phyloP scores from a whole-genome alignment of 2,113 vertebrate species.

The Anguilla rostrata region DNA sequence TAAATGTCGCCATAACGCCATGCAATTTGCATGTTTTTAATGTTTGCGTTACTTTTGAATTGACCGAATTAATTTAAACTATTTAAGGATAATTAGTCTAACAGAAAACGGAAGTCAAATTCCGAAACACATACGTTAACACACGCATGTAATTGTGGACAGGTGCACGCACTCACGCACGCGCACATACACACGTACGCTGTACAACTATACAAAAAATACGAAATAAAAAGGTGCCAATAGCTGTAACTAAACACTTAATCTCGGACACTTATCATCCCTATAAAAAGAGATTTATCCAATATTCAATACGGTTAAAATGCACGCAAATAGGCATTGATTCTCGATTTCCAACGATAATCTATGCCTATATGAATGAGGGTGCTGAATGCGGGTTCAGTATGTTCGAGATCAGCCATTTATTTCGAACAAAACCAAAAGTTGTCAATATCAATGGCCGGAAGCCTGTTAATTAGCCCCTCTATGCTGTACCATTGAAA shows the following conservation, averaged over 20 bases:
- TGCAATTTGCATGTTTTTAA: neutral
- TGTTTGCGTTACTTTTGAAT: neutral
- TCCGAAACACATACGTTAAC: neutral
- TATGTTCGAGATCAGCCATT: too few relatives aligned
- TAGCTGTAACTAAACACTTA: neutral
- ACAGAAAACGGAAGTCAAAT: neutral
- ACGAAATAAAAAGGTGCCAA: neutral
- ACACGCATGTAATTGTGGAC: slow-evolving; percentile 34
- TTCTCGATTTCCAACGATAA: too few relatives aligned
- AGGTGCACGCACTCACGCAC: slow-evolving; percentile 33
- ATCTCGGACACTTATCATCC: neutral
- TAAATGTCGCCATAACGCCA: neutral
- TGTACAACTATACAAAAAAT: neutral
- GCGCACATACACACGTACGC: neutral
- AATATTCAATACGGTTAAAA: too few relatives aligned
- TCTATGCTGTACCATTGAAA: too few relatives aligned
- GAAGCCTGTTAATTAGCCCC: too few relatives aligned
- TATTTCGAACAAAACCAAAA: too few relatives aligned
- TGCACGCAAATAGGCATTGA: too few relatives aligned
- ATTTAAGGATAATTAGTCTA: neutral
- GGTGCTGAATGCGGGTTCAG: too few relatives aligned
- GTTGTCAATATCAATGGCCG: too few relatives aligned
- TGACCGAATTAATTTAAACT: neutral
- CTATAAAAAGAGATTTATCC: too few relatives aligned
- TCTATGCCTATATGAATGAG: too few relatives aligned